phyloP scores from a whole-genome alignment of 2,888 invertebrate species.

The Pseudoips prasinana region DNA sequence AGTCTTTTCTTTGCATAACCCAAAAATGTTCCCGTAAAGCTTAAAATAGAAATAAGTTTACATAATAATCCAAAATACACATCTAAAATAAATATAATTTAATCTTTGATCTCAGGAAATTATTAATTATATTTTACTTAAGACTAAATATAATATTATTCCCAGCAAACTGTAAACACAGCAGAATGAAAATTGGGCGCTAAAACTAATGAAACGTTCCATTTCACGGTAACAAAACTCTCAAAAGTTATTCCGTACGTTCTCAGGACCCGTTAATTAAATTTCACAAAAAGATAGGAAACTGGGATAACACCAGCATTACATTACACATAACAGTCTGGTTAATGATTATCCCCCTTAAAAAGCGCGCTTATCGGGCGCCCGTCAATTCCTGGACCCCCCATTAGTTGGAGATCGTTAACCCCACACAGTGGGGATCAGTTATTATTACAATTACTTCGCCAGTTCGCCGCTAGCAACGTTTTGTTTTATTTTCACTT shows the following conservation, averaged over 20 bases:
- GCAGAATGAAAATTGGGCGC: too few species aligned
- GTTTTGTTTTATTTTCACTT: constrained; percentile 30
- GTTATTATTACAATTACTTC: constrained; percentile 45
- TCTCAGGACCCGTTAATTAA: constrained; percentile 20
- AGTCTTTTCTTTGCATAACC: too few species aligned
- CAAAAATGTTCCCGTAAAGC: too few species aligned
- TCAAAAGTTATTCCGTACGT: neutral
- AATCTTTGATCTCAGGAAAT: too few species aligned
- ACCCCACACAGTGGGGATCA: constrained; percentile 27
- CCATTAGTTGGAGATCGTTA: constrained; percentile 36
- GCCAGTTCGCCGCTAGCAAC: constrained; percentile 14
- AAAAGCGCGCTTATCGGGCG: constrained; percentile 27
- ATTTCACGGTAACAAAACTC: too few species aligned
- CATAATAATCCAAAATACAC: too few species aligned
- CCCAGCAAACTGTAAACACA: too few species aligned
- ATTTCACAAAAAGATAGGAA: constrained; percentile 12
- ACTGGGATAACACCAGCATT: constrained; percentile 19
- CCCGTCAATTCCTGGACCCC: constrained; percentile 21
- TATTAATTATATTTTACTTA: too few species aligned
- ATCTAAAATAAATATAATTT: too few species aligned
- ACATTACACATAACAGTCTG: constrained; percentile 11
- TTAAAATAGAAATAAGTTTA: too few species aligned
- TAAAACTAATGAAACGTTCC: too few species aligned
- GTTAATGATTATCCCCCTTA: constrained; percentile 19
- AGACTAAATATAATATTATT: too few species aligned